Evolutionary conservation across 2,113 vertebrate genomes (phyloP), one percentile per base, ranked within the genome.

Genomic region (Plecotus auritus): DNA sequence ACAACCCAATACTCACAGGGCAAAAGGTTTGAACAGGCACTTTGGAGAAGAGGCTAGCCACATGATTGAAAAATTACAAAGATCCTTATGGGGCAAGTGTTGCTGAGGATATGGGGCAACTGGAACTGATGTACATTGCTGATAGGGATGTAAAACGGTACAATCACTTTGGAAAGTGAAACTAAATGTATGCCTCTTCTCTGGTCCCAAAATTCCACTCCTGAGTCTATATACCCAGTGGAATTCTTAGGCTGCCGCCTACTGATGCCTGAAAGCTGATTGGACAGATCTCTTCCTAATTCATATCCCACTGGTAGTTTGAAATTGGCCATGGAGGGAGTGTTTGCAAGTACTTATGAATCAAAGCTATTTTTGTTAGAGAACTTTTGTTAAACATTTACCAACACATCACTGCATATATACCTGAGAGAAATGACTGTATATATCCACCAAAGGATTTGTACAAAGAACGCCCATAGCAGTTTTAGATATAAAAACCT

Each of bases 401-500:
- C 61, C 49, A 86, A 73, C 22, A 91, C 0, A 8, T 18, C 86
- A 88, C 9, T 82, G 9, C 86, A 45, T 72, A 45, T 76, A 91
- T 59, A 51, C 80, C 73, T 91, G 17, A 94, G 70, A 85, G 28
- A 88, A 88, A 89, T 30, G 28, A 82, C 7, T 42, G 9, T 32
- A 4, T 64, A 74, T 74, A 23, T 88, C 51, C 32, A 90, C 88
- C n/a, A 80, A 95, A 91, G 40, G 12, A 67, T 51, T 54, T 95
- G 26, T 80, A 49, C 45, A 81, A 93, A 70, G 28, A 77, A 92
- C 22, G 28, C 49, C 56, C 47, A 64, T 51, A 70, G 49, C 28
- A 69, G 7, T 92, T 96, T 89, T 77, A 90, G 54, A 54, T 89
- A 76, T 77, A 90, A 87, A 80, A 82, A 49, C 17, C 18, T 30